phyloP scores from a whole-genome alignment of 2,888 invertebrate genomes.

The Griposia aprilina region DNA sequence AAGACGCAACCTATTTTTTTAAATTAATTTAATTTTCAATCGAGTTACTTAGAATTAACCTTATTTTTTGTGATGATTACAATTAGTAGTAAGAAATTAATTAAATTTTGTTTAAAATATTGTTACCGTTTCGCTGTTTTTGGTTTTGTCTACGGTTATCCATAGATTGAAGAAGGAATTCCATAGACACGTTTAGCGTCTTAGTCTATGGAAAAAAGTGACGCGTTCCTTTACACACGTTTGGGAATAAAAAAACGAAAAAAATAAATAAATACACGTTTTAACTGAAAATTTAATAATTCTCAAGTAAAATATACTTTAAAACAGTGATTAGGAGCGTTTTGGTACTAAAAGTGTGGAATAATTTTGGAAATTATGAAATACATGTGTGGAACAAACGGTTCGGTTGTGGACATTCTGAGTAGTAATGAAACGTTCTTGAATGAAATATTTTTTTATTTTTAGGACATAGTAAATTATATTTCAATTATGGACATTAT shows the following conservation, averaged over 20 bases:
- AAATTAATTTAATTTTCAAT: neutral
- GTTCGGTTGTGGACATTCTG: constrained; percentile 51
- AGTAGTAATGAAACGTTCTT: constrained; percentile 85
- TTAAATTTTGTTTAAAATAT: no score
- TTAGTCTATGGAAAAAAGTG: constrained; percentile 75
- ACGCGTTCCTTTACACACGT: constrained; percentile 76
- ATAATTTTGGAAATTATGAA: constrained; percentile 36
- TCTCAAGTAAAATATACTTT: neutral
- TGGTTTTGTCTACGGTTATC: constrained; percentile 47
- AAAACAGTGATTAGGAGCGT: constrained; percentile 32
- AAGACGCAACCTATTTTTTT: constrained; percentile 72
- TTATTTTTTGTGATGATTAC: neutral
- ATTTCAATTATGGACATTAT: constrained; percentile 88
- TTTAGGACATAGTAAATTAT: constrained; percentile 88
- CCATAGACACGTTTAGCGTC: constrained; percentile 73
- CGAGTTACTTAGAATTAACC: fast-evolving
- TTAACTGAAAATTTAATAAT: neutral
- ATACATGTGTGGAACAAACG: constrained; percentile 40
- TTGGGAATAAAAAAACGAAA: constrained; percentile 46
- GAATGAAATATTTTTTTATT: constrained; percentile 89
- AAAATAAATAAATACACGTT: constrained; percentile 46
- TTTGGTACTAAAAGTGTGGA: constrained; percentile 11
- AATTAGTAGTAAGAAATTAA: neutral
- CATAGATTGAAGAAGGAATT: constrained; percentile 60
- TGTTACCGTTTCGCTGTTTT: neutral